Base-by-base conservation (phyloP, 2,888 invertebrate species). In the Lamellibrachia satsuma region DNA sequence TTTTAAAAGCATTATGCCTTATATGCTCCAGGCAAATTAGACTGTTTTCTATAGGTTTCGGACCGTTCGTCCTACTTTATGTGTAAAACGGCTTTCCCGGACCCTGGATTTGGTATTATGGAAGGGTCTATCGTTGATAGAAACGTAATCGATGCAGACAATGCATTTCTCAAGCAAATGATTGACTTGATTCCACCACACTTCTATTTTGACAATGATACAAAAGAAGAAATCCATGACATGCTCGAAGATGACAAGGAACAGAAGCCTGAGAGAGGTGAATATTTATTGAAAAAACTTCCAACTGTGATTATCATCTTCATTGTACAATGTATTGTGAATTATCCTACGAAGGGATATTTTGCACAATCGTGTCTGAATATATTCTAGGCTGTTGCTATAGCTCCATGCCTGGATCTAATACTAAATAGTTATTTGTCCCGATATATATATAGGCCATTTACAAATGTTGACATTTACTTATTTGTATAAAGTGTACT, bases 101-200 rank as follows among this genome's bases (percentile, higher is more conserved):
- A 39, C 39, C 39, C 39, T 39, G 39, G 39, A 39, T 39, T 39
- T 39, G 0, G 39, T 39, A 39, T 75, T 75, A 75, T 75, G 75
- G 75, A n/a, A 75, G 75, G n/a, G 75, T 22, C 15, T 75, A 75
- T 15, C 75, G 75, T 75, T 22, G 75, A 91, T 52, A 91, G 91
- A 91, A 39, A 91, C 91, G 91, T 91, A n/a, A 27, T 93, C 15
- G 22, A 93, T 22, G 93, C 60, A 39, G 93, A 93, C 55, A 92
- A 93, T 93, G 92, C 52, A 22, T 93, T 57, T 91, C 91, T 93
- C 90, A 93, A 93, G 92, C 91, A 90, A 60, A 92, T 93, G 93
- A 57, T 93, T 6, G 92, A 93, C 57, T 92, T 92, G 52, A 93
- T 93, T 90, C 93, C 93, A n/a, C 91, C 92, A 27, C 90, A 92